Conservation (phyloP, 2,888 invertebrate species). For the Dolichomitus sp. region DNA sequence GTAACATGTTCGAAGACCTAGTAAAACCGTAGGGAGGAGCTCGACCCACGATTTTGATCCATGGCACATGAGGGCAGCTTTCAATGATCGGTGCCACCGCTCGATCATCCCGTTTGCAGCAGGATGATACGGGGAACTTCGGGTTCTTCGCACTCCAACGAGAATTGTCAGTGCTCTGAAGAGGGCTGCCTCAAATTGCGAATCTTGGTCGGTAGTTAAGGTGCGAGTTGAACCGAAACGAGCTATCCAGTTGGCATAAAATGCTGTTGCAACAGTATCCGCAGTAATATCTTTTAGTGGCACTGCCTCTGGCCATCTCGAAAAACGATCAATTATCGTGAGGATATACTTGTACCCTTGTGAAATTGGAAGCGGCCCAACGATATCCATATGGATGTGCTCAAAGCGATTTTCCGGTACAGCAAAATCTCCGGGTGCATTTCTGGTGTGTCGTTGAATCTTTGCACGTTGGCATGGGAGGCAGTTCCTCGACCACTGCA, state of each 20-base stretch:
- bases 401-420: conserved; percentile 74
- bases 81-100: neutral
- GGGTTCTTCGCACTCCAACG: conserved; percentile 49
- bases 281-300: conserved; percentile 5
- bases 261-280: neutral
- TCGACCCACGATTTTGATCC: conserved; percentile 57
- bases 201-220: conserved; percentile 81
- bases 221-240: conserved; percentile 14
- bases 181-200: conserved; percentile 77
- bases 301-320: conserved; percentile 69
- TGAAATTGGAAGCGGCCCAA: conserved; percentile 77
- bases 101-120: conserved; percentile 7
- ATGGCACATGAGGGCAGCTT: conserved; percentile 13
- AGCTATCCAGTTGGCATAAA: neutral
- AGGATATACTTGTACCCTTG: conserved; percentile 77
- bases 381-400: conserved; percentile 79
- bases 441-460: conserved; percentile 71
- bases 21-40: conserved; percentile 66
- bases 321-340: conserved; percentile 77
- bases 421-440: conserved; percentile 66
- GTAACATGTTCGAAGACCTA: conserved; percentile 57
- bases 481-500: conserved; percentile 75
- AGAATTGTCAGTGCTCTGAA: conserved; percentile 70
- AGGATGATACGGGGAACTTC: neutral
- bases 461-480: conserved; percentile 76